Evolutionary conservation across 2,888 invertebrate genomes (phyloP), one percentile per base, ranked within the genome.

Genomic region (Drosophila robusta): DNA sequence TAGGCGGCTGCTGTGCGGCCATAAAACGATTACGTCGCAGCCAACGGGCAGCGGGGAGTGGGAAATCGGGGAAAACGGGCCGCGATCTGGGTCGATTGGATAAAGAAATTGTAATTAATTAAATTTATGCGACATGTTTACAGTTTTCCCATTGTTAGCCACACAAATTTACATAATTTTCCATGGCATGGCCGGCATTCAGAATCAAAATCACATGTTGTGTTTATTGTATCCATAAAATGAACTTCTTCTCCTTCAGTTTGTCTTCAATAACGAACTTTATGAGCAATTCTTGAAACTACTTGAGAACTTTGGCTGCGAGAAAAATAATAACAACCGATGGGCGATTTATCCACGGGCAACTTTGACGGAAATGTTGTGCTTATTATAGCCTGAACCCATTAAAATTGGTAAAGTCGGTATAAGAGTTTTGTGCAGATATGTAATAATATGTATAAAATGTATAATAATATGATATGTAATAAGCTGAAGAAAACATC

Each of bases 61-160:
- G 29, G 2, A 8, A 7, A 26, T 1, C 26, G 26, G 26, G 26
- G 26, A 26, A 8, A 38, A 7, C 41, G 36, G 42, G 29, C 29
- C 45, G 24, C 50, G 39, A 83, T 55, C 71, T 84, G 83, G 80
- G 87, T 84, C 85, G 85, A 72, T 85, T 82, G 84, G 80, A 85
- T 87, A 85, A 87, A 87, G 86, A 85, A 85, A 87, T 83, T 84
- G 83, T 85, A 87, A 85, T 85, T 87, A 85, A 85, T 85, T 85
- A 76, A 85, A 82, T 85, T 85, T 85, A 85, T 85, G 82, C 83
- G 87, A 85, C 84, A 85, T 85, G 87, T 85, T 85, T 85, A 85
- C 87, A 85, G 87, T 85, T 87, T 74, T 85, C 75, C 70, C 82
- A 84, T 78, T 84, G 81, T 71, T 75, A 42, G 57, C 52, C 61